Conservation (phyloP, 2,113 vertebrate species). For the Camelus dromedarius region DNA sequence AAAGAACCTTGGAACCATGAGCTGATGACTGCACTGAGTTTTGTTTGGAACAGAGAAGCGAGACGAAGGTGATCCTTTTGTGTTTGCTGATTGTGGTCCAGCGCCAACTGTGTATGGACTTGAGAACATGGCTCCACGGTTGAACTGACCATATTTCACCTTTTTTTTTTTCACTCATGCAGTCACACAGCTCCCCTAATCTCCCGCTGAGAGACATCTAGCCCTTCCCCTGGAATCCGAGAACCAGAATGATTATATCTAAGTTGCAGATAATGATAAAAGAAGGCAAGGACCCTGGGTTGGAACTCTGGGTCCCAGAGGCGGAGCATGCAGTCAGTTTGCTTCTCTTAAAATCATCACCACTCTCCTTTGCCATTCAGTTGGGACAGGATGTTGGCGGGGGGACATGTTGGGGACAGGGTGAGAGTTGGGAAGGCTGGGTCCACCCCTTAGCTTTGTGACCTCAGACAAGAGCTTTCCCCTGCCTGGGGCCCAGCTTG, state of each 20-base stretch:
- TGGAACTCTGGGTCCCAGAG: neutral
- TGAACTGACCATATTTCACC: neutral
- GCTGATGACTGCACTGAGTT: neutral
- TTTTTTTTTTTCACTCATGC: neutral
- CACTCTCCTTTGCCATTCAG: neutral
- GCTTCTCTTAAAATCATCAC: neutral
- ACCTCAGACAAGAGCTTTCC: neutral
- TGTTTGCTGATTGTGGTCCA: neutral
- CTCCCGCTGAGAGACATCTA: too few species aligned
- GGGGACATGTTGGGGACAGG: neutral
- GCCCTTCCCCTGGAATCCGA: neutral
- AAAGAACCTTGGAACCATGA: neutral
- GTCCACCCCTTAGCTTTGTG: neutral
- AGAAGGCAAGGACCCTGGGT: neutral
- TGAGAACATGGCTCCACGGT: accelerated
- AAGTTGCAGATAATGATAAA: neutral
- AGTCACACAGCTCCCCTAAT: too few species aligned
- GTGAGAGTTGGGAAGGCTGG: neutral
- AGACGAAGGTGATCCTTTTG: neutral
- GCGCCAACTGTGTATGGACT: accelerated
- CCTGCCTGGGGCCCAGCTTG: neutral
- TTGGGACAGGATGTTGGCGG: accelerated
- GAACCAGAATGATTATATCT: neutral
- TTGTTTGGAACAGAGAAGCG: neutral
- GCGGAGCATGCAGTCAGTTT: accelerated